Conservation (phyloP, 1,140 invertebrate genomes). For the Zaprionus lachaisei region DNA sequence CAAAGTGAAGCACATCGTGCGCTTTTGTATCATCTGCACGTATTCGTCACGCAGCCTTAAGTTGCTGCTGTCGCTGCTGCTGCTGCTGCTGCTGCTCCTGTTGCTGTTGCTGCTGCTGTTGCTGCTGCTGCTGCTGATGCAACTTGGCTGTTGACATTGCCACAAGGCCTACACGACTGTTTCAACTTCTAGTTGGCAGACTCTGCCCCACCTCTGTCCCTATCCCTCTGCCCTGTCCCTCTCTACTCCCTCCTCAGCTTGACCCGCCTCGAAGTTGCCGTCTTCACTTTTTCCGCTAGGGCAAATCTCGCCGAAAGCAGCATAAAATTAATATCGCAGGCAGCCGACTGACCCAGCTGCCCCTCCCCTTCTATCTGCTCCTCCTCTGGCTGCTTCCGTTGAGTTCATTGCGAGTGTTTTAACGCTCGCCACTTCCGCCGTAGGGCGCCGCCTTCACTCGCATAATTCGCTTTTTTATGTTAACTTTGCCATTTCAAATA, state of each 20-base stretch:
- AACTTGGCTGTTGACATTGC: constrained; percentile 51
- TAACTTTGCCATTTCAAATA: constrained; percentile 80
- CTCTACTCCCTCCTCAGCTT: not conserved
- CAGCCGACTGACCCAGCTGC: constrained; percentile 20
- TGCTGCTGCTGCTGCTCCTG: too few species aligned
- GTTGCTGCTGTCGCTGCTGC: constrained; percentile 33
- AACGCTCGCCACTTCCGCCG: constrained; percentile 74
- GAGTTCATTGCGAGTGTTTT: constrained; percentile 80
- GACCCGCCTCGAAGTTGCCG: constrained; percentile 8
- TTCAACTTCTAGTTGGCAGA: constrained; percentile 3
- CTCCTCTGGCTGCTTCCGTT: constrained; percentile 55
- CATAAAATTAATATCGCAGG: constrained; percentile 76
- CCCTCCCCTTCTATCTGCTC: not conserved
- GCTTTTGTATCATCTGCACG: constrained; percentile 83
- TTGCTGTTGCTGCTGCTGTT: constrained; percentile 19
- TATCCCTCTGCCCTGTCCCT: not conserved
- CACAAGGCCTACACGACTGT: constrained; percentile 10
- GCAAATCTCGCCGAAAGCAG: constrained; percentile 62
- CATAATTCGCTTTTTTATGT: constrained; percentile 78
- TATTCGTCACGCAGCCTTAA: constrained; percentile 70
- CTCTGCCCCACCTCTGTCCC: not conserved
- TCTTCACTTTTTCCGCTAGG: constrained; percentile 28
- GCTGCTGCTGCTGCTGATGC: constrained; percentile 23
- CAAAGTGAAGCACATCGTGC: constrained; percentile 80
- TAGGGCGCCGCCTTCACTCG: constrained; percentile 37